Conservation (phyloP, 2,113 vertebrate genomes). For the Plestiodon gilberti region DNA sequence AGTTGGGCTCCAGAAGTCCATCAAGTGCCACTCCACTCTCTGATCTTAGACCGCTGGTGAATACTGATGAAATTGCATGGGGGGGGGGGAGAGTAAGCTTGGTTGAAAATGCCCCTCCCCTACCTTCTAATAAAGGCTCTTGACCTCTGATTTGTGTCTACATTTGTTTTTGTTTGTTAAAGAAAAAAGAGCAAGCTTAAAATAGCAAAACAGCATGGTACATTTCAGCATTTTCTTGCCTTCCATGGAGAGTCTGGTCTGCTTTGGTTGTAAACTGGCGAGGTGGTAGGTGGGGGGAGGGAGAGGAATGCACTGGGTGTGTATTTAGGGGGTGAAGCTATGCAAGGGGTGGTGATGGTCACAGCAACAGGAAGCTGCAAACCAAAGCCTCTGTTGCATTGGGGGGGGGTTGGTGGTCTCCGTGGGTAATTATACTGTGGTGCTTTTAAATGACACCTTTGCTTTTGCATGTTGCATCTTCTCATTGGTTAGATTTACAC, state of each 20-base stretch:
- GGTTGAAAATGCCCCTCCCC: not conserved
- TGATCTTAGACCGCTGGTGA: not conserved
- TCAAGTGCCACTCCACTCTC: not conserved
- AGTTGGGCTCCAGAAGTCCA: not conserved
- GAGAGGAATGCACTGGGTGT: not conserved
- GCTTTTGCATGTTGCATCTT: not conserved
- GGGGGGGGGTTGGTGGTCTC: not conserved
- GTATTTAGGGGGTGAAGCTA: not conserved
- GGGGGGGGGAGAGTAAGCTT: not conserved
- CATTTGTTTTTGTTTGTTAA: not conserved
- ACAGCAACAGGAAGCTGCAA: not conserved
- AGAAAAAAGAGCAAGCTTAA: slow-evolving; percentile 15
- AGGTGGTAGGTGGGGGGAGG: not conserved
- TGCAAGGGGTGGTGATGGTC: not conserved
- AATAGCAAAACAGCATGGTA: not conserved
- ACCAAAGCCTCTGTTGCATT: not conserved
- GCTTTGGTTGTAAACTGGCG: slow-evolving; percentile 18
- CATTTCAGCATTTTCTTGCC: not conserved
- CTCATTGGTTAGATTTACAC: not conserved
- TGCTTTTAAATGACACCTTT: slow-evolving; percentile 26
- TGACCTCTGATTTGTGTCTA: not conserved
- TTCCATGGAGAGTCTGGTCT: not conserved
- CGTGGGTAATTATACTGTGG: not conserved
- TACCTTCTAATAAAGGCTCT: not conserved
- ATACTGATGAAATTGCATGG: not conserved